phyloP scores from a whole-genome alignment of 2,797 vertebrate genomes.

The Bradypus variegatus region DNA sequence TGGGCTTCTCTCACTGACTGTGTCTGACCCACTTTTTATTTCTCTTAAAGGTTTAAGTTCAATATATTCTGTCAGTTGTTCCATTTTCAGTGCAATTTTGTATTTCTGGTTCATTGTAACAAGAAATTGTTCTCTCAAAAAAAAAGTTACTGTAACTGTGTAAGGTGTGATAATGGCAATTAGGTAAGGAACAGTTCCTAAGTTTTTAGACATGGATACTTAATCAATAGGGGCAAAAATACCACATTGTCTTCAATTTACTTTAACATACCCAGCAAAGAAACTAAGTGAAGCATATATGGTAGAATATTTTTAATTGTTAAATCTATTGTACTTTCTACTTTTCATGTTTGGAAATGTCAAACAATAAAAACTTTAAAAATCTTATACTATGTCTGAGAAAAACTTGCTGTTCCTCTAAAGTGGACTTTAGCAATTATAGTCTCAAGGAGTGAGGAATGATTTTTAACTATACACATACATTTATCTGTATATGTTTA shows the following conservation, averaged over 20 bases:
- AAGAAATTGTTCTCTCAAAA: slow-evolving; percentile 56
- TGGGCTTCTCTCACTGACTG: not conserved
- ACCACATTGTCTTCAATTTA: not conserved
- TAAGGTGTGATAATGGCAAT: not conserved
- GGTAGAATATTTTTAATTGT: not conserved
- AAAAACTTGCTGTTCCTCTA: not conserved
- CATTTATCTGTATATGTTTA: rapidly evolving
- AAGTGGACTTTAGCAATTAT: not conserved
- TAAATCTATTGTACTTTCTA: not conserved
- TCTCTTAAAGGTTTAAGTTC: slow-evolving; percentile 36
- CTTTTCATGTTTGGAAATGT: not conserved
- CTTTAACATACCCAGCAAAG: not conserved
- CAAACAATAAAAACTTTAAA: not conserved
- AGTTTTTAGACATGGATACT: not conserved
- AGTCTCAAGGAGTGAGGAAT: not conserved
- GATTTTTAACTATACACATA: not conserved
- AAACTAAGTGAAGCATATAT: not conserved
- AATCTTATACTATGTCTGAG: not conserved
- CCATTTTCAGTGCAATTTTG: slow-evolving; percentile 54
- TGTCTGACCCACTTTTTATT: not conserved
- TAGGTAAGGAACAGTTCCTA: not conserved
- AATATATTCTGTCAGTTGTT: slow-evolving; percentile 44
- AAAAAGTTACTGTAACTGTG: not conserved
- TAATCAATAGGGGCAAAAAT: not conserved
- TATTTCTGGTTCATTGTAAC: slow-evolving; percentile 66